These are phyloP conservation scores for Conistra vaccinii DNA, from an alignment of 2,888 invertebrate genomes.

Conservation along the genomic window DNA sequence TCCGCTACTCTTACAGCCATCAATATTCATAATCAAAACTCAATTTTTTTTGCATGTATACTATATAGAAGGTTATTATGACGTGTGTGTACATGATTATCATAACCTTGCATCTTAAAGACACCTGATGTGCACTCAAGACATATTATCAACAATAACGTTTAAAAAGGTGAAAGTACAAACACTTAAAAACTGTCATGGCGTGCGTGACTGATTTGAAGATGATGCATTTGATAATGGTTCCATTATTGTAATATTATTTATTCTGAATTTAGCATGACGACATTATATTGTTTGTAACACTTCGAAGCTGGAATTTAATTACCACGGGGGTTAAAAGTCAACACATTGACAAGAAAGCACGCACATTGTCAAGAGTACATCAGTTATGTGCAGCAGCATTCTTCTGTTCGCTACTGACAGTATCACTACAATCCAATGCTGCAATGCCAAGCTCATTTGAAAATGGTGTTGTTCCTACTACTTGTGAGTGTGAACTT, in stretches of 20 bases:
- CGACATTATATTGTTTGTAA: too few species aligned
- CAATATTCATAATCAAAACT: too few species aligned
- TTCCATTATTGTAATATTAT: slow-evolving; percentile 27
- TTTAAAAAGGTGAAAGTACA: slow-evolving; percentile 37
- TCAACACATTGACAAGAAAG: too few species aligned
- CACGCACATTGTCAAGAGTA: too few species aligned
- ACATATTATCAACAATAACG: background rate
- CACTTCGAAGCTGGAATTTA: too few species aligned
- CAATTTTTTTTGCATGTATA: too few species aligned
- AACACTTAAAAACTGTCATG: slow-evolving; percentile 46
- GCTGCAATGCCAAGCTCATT: background rate
- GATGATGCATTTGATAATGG: slow-evolving; percentile 21
- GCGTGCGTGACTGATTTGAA: slow-evolving; percentile 38
- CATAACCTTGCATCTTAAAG: background rate
- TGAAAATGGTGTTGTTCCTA: background rate
- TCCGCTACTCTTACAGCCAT: too few species aligned
- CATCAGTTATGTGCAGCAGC: too few species aligned
- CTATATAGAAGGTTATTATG: background rate
- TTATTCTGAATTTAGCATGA: background rate
- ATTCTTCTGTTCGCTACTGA: too few species aligned
- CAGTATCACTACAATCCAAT: background rate
- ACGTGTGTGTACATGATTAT: background rate
- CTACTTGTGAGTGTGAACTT: background rate
- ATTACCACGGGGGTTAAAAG: too few species aligned
- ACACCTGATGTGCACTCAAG: slow-evolving; percentile 13